phyloP scores from a whole-genome alignment of 1,140 invertebrate genomes.

The Delia radicum region DNA sequence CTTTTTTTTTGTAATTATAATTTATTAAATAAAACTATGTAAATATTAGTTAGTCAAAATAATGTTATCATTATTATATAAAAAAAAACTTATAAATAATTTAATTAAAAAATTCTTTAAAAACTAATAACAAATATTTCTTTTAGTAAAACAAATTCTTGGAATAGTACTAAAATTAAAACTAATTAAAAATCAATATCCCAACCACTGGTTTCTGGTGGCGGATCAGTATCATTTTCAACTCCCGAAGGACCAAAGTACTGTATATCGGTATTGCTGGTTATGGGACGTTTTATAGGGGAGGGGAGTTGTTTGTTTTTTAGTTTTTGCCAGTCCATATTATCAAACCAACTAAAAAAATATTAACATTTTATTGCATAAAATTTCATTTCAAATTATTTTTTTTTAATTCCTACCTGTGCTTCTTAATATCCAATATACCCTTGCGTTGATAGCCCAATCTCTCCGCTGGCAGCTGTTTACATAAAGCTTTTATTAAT shows the following conservation, averaged over 20 bases:
- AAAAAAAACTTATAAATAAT: not conserved
- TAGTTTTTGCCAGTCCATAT: constrained; percentile 89
- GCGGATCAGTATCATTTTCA: constrained; percentile 59
- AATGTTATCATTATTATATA: not conserved
- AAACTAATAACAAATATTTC: not conserved
- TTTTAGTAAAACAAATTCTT: not conserved
- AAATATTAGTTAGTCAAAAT: too few relatives aligned
- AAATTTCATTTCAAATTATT: constrained; percentile 32
- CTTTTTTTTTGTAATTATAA: too few relatives aligned
- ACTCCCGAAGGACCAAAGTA: constrained; percentile 71
- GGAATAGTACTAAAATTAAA: not conserved
- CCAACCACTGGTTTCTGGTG: constrained; percentile 71
- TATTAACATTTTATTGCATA: constrained; percentile 33
- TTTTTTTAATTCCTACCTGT: constrained; percentile 69
- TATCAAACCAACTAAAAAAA: constrained; percentile 79
- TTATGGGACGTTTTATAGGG: constrained; percentile 78
- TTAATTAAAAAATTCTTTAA: not conserved
- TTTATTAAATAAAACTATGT: too few relatives aligned
- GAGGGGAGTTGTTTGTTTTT: constrained; percentile 66
- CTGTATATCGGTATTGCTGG: constrained; percentile 62
- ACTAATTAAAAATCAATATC: constrained; percentile 63
- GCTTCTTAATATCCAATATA: constrained; percentile 88
- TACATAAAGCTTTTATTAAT: constrained; percentile 85
- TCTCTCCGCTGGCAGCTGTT: constrained; percentile 85
- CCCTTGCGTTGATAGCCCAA: constrained; percentile 90